These are phyloP conservation scores for Tichodroma muraria DNA, from an alignment of 2,113 vertebrate species.

Conservation along the genomic window DNA sequence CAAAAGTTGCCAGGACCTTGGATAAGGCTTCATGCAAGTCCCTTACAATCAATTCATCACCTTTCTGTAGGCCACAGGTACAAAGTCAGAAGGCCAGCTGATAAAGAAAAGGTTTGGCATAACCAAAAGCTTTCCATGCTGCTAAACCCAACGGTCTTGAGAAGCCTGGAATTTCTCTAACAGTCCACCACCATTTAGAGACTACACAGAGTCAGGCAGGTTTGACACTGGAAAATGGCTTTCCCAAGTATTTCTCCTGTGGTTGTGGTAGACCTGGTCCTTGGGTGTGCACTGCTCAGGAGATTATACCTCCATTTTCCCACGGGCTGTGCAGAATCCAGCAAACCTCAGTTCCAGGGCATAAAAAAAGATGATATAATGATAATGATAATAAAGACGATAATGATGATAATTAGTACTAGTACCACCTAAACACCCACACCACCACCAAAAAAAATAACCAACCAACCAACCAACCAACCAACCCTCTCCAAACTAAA, in stretches of 20 bases:
- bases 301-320: neutral
- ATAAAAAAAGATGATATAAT: neutral
- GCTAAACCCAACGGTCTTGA: fast-evolving
- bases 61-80: neutral
- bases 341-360: neutral
- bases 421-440: neutral
- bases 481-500: neutral
- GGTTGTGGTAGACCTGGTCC: neutral
- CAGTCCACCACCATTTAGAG: neutral
- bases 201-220: neutral
- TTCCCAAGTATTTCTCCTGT: neutral
- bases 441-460: neutral
- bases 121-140: fast-evolving
- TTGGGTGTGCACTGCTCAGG: neutral
- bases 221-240: neutral
- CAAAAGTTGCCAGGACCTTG: neutral
- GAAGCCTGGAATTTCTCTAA: neutral
- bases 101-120: neutral
- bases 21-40: neutral
- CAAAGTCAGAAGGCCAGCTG: neutral
- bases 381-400: neutral
- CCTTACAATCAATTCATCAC: neutral
- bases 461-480: neutral
- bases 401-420: neutral
- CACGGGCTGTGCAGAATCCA: neutral